Evolutionary conservation across 2,888 invertebrate species (phyloP).

Genomic region (Melanophora roralis): DNA sequence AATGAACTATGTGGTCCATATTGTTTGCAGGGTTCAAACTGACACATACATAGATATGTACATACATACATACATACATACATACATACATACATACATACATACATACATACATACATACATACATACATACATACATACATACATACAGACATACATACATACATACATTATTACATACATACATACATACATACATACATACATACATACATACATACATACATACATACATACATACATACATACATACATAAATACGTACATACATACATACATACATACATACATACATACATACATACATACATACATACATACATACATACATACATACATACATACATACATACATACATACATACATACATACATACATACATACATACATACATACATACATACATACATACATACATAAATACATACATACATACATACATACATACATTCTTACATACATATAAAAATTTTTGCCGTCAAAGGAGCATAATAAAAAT

Average conservation of each 20-base stretch:
- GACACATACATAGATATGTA: background rate
- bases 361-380: background rate
- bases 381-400: background rate
- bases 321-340: background rate
- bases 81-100: background rate
- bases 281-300: background rate
- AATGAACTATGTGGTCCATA: too few species aligned
- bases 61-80: background rate
- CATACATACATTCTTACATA: too few species aligned
- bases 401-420: background rate
- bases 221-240: background rate
- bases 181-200: too few species aligned
- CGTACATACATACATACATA: too few species aligned
- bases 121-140: background rate
- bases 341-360: background rate
- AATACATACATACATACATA: background rate
- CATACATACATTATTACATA: too few species aligned
- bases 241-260: background rate
- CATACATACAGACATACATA: background rate
- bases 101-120: background rate
- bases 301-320: background rate
- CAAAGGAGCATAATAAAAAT: slow-evolving; percentile 1
- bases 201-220: background rate
- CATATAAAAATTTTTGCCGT: too few species aligned
- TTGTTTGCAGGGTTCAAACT: too few species aligned